Evolutionary conservation across 37 sponge, comb jelly and placozoan species (phyloP).

Genomic region (Ianthella basta): DNA sequence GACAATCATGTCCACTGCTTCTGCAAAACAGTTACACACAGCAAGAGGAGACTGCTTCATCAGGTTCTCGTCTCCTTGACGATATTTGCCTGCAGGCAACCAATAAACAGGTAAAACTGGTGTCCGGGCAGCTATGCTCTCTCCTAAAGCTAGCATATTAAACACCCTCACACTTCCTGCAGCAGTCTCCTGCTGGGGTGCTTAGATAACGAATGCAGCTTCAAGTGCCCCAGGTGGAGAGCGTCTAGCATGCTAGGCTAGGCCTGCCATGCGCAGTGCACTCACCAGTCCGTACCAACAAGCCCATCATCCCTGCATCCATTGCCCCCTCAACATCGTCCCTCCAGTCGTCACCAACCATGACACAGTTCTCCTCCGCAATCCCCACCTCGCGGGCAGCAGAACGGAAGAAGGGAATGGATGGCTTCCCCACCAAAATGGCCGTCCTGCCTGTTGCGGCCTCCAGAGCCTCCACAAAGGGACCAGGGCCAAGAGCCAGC

Average conservation of each 20-base stretch:
- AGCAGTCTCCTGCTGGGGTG: not conserved
- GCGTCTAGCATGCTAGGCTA: no score
- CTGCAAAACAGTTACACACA: constrained; percentile 53
- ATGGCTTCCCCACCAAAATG: constrained; percentile 66
- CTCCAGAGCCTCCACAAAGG: constrained; percentile 79
- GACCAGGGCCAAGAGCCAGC: constrained; percentile 72
- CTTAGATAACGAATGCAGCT: no score
- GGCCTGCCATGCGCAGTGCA: no score
- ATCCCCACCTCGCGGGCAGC: constrained; percentile 41
- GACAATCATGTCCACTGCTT: constrained; percentile 39
- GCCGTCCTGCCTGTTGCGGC: constrained; percentile 60
- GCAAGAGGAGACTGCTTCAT: constrained; percentile 28
- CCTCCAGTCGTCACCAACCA: constrained; percentile 81
- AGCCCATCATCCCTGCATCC: constrained; percentile 53
- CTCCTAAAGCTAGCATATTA: no score
- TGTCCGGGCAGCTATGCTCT: no score
- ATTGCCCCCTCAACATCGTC: constrained; percentile 70
- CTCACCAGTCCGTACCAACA: constrained; percentile 75
- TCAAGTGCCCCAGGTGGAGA: no score
- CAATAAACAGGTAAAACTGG: no score
- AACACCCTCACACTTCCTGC: not conserved
- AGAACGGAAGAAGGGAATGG: constrained; percentile 46
- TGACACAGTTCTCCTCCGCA: constrained; percentile 47
- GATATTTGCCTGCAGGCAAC: constrained; percentile 59
- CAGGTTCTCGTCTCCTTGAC: constrained; percentile 56